Percentiles rank a stretch among this genome's conserved stretches.
These are phyloP conservation scores for Drosophila ogumai DNA, from an alignment of 1,140 invertebrate species.

Conservation along the genomic window DNA sequence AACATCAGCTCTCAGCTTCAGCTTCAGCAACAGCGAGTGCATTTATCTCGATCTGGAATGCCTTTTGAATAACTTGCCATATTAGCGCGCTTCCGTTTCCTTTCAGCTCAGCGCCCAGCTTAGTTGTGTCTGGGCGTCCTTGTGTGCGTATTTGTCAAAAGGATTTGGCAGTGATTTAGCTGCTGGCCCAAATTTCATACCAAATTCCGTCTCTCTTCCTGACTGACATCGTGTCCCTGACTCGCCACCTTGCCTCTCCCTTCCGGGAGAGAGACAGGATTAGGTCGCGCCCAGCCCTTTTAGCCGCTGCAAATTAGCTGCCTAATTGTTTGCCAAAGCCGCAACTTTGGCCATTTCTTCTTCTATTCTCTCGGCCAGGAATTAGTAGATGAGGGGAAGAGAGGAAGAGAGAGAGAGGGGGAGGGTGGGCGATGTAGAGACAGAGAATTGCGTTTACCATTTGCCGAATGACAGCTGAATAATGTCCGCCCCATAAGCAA, in stretches of 20 bases:
- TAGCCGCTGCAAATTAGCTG: slow-evolving; percentile 75
- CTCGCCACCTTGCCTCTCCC: neutral
- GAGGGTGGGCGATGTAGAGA: neutral
- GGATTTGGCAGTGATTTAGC: slow-evolving; percentile 78
- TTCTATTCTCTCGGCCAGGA: slow-evolving; percentile 23
- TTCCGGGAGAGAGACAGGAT: slow-evolving; percentile 51
- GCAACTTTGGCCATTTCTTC: slow-evolving; percentile 75
- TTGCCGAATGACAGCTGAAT: slow-evolving; percentile 77
- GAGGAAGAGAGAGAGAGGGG: neutral
- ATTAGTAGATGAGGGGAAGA: neutral
- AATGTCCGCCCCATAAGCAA: slow-evolving; percentile 80
- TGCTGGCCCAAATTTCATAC: slow-evolving; percentile 71
- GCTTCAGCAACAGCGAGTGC: slow-evolving; percentile 47
- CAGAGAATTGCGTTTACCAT: slow-evolving; percentile 28
- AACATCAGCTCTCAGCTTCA: slow-evolving; percentile 3
- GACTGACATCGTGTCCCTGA: slow-evolving; percentile 36
- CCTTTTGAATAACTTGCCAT: slow-evolving; percentile 83
- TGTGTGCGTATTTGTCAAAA: slow-evolving; percentile 80
- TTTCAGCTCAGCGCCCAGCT: slow-evolving; percentile 45
- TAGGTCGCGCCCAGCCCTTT: slow-evolving; percentile 56
- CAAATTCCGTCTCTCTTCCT: slow-evolving; percentile 14
- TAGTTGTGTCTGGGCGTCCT: slow-evolving; percentile 50
- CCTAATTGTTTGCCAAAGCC: slow-evolving; percentile 83
- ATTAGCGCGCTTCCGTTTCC: slow-evolving; percentile 71
- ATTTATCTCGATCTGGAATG: slow-evolving; percentile 74